phyloP scores from a whole-genome alignment of 2,888 invertebrate genomes.

The Germaria angustata region DNA sequence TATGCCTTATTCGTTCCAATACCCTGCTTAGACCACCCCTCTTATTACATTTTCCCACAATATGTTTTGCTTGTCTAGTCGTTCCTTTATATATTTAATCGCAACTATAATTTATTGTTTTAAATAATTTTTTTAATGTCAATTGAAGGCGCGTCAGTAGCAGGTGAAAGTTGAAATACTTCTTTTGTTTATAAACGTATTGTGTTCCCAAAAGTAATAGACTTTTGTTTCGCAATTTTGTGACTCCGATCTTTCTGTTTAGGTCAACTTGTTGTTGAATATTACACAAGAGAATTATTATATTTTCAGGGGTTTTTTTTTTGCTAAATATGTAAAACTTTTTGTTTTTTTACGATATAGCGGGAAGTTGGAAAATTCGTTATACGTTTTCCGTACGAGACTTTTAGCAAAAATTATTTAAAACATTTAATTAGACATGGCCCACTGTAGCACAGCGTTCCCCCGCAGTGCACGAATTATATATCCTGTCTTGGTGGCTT shows the following conservation, averaged over 20 bases:
- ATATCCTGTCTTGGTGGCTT: too few species aligned
- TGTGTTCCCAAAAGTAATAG: not conserved
- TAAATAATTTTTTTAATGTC: slow-evolving; percentile 24
- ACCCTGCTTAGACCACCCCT: slow-evolving; percentile 9
- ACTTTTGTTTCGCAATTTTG: not conserved
- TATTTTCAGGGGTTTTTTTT: too few species aligned
- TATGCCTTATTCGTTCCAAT: not conserved
- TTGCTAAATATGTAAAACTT: too few species aligned
- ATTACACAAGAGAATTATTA: slow-evolving; percentile 8
- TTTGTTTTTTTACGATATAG: too few species aligned
- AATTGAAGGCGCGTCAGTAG: slow-evolving; percentile 42
- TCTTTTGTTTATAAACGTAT: not conserved
- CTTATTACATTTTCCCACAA: slow-evolving; percentile 35
- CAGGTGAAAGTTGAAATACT: slow-evolving; percentile 49
- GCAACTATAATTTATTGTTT: slow-evolving; percentile 31
- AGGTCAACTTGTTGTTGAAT: slow-evolving; percentile 1
- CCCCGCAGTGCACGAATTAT: too few species aligned
- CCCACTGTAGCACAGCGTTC: too few species aligned
- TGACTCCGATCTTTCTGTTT: slow-evolving; percentile 9
- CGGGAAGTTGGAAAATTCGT: too few species aligned
- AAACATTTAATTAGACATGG: too few species aligned
- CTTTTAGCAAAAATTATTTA: too few species aligned
- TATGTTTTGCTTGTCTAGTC: not conserved
- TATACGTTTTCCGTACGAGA: too few species aligned
- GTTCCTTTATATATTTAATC: not conserved